Evolutionary conservation across 2,113 vertebrate species (phyloP), one percentile per base, ranked within the genome.

Genomic region (Gymnobelideus leadbeateri): DNA sequence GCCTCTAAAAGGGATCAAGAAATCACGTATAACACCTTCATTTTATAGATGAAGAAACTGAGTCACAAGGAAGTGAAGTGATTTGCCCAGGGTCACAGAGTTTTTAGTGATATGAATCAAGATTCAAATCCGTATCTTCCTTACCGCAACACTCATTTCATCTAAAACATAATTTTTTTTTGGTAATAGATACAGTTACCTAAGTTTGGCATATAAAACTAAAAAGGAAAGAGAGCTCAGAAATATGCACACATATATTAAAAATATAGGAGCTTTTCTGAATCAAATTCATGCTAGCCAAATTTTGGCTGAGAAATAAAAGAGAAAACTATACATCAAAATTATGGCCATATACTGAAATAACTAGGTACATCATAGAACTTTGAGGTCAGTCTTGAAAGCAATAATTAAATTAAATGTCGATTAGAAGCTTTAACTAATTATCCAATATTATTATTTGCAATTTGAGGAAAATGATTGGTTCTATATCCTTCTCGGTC

Each of bases 251-350:
- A 89, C 55, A 93, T 61, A 24, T 43, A 93, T 94, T 14, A 6
- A 89, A n/a, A 53, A 53, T 52, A 47, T 0, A 91, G 26, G 68
- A 96, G 16, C 46, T 96, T 89, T 26, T 96, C 7, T 14, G 95
- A 91, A 94, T 43, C 10, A 93, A 90, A 54, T 68, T 43, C 84
- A 92, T 57, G 90, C 50, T 37, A 96, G 54, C 37, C 89, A 92
- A 89, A 91, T 89, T 90, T 3, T 61, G 28, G 89, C 23, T 95
- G 50, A 46, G 95, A 51, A 57, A 89, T 47, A 89, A 12, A 95
- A 77, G 97, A 97, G 91, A 92, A 98, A 96, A 96, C 21, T 90
- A 92, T 94, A 96, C 90, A 96, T 92, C 90, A 96, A 95, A 61
- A 61, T 28, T 3, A 28, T 61, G 9, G 12, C 2, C 57, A 61